Evolutionary conservation across 1,140 invertebrate species (phyloP).

Genomic region (Chlorops oryzae): DNA sequence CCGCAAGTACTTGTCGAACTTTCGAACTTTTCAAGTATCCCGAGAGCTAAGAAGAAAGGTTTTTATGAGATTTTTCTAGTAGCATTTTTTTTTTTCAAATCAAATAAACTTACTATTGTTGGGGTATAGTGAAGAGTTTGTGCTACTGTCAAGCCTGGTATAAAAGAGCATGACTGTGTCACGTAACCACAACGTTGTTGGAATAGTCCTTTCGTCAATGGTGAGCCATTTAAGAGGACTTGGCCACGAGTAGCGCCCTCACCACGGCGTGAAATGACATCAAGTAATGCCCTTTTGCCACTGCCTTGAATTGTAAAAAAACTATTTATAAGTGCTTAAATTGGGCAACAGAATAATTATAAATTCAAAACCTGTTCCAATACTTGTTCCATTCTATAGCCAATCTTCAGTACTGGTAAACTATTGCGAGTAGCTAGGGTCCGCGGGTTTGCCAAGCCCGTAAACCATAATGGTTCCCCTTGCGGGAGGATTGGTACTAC

Average conservation of each 20-base stretch:
- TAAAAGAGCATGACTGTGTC: conserved; percentile 71
- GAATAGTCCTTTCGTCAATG: conserved; percentile 73
- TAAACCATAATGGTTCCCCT: too few relatives aligned
- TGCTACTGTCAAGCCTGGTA: conserved; percentile 77
- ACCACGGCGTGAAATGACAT: conserved; percentile 78
- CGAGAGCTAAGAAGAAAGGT: conserved; percentile 55
- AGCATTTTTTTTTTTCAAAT: background rate
- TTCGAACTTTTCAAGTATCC: conserved; percentile 67
- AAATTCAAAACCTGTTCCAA: too few relatives aligned
- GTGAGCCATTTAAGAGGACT: conserved; percentile 76
- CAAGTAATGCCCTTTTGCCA: conserved; percentile 81
- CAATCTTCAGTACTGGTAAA: too few relatives aligned
- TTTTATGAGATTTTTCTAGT: background rate
- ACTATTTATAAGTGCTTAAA: background rate
- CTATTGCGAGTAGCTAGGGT: too few relatives aligned
- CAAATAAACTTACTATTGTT: conserved; percentile 54
- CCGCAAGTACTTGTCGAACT: conserved; percentile 78
- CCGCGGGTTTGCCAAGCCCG: too few relatives aligned
- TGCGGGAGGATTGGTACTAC: too few relatives aligned
- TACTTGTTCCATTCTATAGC: too few relatives aligned
- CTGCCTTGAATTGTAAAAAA: conserved; percentile 63
- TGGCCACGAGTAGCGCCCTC: conserved; percentile 71
- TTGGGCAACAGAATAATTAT: too few relatives aligned
- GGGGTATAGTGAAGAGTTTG: conserved; percentile 79
- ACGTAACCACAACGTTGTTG: conserved; percentile 80